Base-by-base conservation (phyloP, 2,888 invertebrate species). In the Apamea sordens region DNA sequence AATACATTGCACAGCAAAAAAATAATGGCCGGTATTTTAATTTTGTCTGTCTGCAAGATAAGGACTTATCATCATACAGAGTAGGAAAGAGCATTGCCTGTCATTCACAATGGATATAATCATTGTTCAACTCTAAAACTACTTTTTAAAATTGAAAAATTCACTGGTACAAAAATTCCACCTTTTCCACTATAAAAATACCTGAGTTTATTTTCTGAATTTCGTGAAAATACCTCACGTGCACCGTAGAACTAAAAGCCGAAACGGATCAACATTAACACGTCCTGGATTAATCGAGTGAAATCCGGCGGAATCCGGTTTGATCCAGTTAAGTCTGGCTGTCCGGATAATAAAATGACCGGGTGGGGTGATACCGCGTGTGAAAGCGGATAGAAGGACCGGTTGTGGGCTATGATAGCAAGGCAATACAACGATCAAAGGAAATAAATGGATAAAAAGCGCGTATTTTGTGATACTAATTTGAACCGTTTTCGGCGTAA, bases 281-380 rank as follows among this genome's bases (percentile, higher is more conserved):
- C 84, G 88, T 87, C 82, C 88, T 83, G 76, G 85, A 85, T 87
- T 83, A 89, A 88, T 88, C 89, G 89, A 88, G 71, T 89, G 72
- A 84, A 86, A 87, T 86, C 89, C 79, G 82, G 76, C 67, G 70
- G 75, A 78, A 86, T 82, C 86, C 78, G 81, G 87, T 83, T 84
- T 79, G 79, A 90, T 89, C 90, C 88, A 80, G 89, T 88, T 87
- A 88, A 80, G 84, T 87, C 89, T 84, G 84, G 83, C 63, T 83
- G 73, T 77, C 82, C 87, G 86, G 83, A 84, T 92, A 86, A 88
- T 89, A 80, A 88, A 89, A 86, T 86, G 82, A 73, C 85, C 86
- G 82, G 79, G 70, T 67, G 73, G 72, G 72, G 72, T 77, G 80
- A 79, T 73, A 82, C 63, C 56, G 50, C 68, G n/a, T 56, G 21